phyloP scores from a whole-genome alignment of 1,140 invertebrate genomes.

The Frieseomelitta varia region DNA sequence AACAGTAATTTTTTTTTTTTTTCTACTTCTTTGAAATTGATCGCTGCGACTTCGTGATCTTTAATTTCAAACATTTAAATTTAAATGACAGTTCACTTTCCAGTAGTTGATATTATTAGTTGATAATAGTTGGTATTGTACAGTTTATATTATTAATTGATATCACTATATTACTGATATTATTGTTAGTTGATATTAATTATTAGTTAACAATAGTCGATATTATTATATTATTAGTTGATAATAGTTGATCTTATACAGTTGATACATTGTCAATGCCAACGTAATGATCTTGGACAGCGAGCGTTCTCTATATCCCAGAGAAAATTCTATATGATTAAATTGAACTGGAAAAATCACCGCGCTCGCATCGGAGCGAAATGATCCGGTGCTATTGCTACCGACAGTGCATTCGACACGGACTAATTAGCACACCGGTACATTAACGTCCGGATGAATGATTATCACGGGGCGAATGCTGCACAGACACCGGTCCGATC shows the following conservation, averaged over 20 bases:
- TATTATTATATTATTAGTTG: too few relatives aligned
- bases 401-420: conserved; percentile 55
- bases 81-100: background rate
- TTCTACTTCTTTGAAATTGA: too few relatives aligned
- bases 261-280: too few relatives aligned
- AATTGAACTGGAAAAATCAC: background rate
- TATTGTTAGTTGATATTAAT: too few relatives aligned
- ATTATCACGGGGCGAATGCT: conserved; percentile 63
- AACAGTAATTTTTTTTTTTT: too few relatives aligned
- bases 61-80: background rate
- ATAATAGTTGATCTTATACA: too few relatives aligned
- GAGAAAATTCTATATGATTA: background rate
- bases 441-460: conserved; percentile 74
- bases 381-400: conserved; percentile 53
- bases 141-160: too few relatives aligned
- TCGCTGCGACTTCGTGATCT: background rate
- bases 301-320: background rate
- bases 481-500: conserved; percentile 60
- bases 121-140: too few relatives aligned
- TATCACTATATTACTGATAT: too few relatives aligned
- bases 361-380: background rate
- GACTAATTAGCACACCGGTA: conserved; percentile 71
- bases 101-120: background rate
- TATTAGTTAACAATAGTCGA: too few relatives aligned
- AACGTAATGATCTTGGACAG: background rate